Percentiles rank a stretch among this genome's conserved stretches.
Conservation (phyloP, 2,888 invertebrate species). For the Coleophora flavipennella region DNA sequence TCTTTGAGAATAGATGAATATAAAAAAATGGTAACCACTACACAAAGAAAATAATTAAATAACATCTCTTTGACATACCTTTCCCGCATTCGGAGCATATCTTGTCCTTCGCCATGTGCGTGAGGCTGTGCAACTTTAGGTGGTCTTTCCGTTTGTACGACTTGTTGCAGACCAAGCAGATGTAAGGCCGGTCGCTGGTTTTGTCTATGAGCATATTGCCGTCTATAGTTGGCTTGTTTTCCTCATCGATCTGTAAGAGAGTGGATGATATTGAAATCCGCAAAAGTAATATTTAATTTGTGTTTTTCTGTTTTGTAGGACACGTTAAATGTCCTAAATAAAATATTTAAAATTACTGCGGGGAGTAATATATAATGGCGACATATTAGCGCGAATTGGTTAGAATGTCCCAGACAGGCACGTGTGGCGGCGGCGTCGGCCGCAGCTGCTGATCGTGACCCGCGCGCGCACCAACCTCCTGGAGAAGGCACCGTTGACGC, state of each 20-base stretch:
- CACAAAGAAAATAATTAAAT: neutral
- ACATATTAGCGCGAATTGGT: too few relatives aligned
- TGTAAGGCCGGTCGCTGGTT: constrained; percentile 73
- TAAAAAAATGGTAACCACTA: neutral
- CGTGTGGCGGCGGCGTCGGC: too few relatives aligned
- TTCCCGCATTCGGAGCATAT: constrained; percentile 81
- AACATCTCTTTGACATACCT: constrained; percentile 48
- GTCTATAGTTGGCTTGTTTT: neutral
- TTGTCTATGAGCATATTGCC: too few relatives aligned
- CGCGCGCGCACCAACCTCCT: too few relatives aligned
- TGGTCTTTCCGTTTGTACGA: constrained; percentile 86
- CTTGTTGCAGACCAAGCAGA: constrained; percentile 81
- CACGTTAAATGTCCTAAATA: too few relatives aligned
- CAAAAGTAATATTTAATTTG: neutral
- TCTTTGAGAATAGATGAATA: too few relatives aligned
- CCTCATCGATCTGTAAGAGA: neutral
- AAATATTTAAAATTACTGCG: too few relatives aligned
- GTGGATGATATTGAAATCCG: too few relatives aligned
- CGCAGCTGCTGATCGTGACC: too few relatives aligned
- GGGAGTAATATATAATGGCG: too few relatives aligned
- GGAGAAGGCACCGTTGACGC: too few relatives aligned
- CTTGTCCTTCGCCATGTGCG: constrained; percentile 84
- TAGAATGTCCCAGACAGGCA: too few relatives aligned
- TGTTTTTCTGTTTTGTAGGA: neutral
- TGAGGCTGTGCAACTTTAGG: constrained; percentile 83